Percentiles rank a stretch among this genome's conserved stretches.
Evolutionary conservation across 2,888 invertebrate species (phyloP).

Genomic region (Thymelicus sylvestris): DNA sequence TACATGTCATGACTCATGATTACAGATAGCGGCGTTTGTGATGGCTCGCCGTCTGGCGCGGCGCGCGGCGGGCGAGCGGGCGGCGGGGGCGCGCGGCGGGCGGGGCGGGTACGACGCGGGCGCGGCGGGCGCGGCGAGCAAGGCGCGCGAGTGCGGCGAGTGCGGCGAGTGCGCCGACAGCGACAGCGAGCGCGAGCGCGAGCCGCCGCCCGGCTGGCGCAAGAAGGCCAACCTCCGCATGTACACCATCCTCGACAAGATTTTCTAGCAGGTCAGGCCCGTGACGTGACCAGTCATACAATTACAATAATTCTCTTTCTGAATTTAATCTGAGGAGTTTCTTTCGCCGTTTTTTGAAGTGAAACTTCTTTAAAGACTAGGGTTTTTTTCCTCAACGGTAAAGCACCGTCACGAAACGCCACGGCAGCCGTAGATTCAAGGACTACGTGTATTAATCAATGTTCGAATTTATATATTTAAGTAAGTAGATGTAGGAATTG

Average conservation of each 20-base stretch:
- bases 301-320: no score
- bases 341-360: no score
- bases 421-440: no score
- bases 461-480: no score
- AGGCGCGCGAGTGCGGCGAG: conserved; percentile 50
- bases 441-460: no score
- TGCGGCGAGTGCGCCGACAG: conserved; percentile 49
- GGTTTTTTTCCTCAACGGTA: no score
- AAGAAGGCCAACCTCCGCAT: conserved; percentile 77
- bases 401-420: no score
- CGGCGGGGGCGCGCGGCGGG: conserved; percentile 43
- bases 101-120: conserved; percentile 41
- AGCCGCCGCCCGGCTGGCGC: conserved; percentile 67
- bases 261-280: conserved; percentile 77
- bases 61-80: conserved; percentile 41
- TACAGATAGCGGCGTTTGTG: conserved; percentile 69
- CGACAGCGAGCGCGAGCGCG: conserved; percentile 52
- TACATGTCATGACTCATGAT: conserved; percentile 22
- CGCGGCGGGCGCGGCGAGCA: conserved; percentile 43
- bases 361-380: no score
- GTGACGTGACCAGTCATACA: no score
- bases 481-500: no score
- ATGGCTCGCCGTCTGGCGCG: conserved; percentile 66
- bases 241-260: conserved; percentile 81
- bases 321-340: no score